phyloP scores from a whole-genome alignment of 2,888 invertebrate genomes.

The Protodeltote pygarga region DNA sequence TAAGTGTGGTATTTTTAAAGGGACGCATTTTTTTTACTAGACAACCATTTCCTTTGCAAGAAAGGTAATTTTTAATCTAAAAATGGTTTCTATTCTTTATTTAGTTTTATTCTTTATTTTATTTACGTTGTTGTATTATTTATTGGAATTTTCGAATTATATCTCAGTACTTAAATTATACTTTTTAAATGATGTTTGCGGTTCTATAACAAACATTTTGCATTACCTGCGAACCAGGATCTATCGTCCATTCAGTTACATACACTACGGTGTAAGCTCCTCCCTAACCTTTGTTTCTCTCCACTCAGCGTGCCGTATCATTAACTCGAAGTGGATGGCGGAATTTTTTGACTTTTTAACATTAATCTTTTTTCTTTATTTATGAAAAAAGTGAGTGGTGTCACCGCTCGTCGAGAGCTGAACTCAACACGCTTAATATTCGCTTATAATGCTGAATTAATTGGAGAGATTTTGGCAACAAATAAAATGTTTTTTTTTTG shows the following conservation, averaged over 20 bases:
- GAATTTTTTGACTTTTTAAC: constrained; percentile 81
- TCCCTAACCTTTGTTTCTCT: constrained; percentile 81
- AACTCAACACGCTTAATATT: constrained; percentile 63
- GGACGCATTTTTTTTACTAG: no score
- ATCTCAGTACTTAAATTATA: no score
- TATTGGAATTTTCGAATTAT: no score
- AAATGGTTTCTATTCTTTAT: no score
- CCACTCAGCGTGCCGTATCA: constrained; percentile 85
- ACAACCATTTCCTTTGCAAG: no score
- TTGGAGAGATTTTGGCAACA: constrained; percentile 48
- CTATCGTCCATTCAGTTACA: constrained; percentile 35
- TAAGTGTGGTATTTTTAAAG: no score
- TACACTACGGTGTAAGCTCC: constrained; percentile 67
- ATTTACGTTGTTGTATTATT: no score
- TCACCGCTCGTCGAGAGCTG: constrained; percentile 74
- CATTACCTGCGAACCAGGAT: no score
- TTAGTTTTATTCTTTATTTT: no score
- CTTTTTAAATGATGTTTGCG: no score
- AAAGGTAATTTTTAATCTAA: no score
- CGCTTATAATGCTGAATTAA: constrained; percentile 70
- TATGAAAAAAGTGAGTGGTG: constrained; percentile 76
- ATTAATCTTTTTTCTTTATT: constrained; percentile 82
- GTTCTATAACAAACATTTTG: no score
- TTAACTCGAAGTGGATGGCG: constrained; percentile 84
- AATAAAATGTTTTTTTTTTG: not conserved